A percentile compares a stretch with the other conserved stretches of the same genome.
These are phyloP conservation scores for Trichoplax adhaerens DNA, from an alignment of 37 sponge, comb jelly and placozoan species.

Conservation along the genomic window DNA sequence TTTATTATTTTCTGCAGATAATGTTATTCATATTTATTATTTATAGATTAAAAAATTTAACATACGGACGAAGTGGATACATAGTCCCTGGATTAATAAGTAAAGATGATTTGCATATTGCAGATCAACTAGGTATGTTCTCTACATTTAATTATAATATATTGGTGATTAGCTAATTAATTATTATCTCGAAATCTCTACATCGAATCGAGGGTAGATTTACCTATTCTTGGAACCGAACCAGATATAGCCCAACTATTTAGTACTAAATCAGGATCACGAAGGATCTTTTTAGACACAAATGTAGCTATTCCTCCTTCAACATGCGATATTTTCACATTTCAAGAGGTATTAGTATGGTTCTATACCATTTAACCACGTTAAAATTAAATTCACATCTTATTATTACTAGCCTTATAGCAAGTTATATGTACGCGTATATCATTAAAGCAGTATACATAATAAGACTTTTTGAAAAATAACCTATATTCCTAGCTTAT, in stretches of 20 bases:
- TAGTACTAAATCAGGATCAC: constrained; percentile 53
- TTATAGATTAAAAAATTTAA: constrained; percentile 39
- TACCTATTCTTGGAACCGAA: constrained; percentile 49
- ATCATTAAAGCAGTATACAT: too few species aligned
- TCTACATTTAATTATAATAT: not conserved
- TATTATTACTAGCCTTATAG: too few species aligned
- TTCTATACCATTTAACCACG: too few species aligned
- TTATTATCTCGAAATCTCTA: constrained; percentile 3
- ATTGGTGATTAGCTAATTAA: constrained; percentile 1
- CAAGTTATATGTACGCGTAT: too few species aligned
- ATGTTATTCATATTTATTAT: constrained; percentile 10
- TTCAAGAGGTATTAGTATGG: not conserved
- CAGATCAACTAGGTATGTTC: constrained; percentile 41
- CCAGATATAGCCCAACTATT: constrained; percentile 51
- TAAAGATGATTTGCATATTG: constrained; percentile 60
- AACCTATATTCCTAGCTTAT: too few species aligned
- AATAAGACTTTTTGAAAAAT: too few species aligned
- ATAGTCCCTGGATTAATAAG: constrained; percentile 54
- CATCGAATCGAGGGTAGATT: constrained; percentile 1
- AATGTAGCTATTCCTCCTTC: too few species aligned
- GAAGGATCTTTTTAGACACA: constrained; percentile 1
- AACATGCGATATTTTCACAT: too few species aligned
- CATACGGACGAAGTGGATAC: constrained; percentile 49
- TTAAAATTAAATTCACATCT: too few species aligned
- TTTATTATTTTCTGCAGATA: not conserved